phyloP scores from a whole-genome alignment of 2,888 invertebrate species.

The Prenolepis imparis region DNA sequence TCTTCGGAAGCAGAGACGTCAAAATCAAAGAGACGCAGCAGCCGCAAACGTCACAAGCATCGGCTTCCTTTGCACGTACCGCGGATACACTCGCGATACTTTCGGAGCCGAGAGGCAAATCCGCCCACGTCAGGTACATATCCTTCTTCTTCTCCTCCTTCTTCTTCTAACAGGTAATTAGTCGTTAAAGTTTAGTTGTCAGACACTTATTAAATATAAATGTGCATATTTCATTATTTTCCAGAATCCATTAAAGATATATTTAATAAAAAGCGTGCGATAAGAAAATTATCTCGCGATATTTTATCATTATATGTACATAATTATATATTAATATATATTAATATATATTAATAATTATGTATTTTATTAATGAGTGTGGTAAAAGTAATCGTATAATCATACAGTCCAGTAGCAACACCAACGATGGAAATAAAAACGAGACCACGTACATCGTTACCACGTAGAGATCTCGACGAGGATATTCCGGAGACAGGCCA shows the following conservation, averaged over 20 bases:
- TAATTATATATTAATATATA: not conserved
- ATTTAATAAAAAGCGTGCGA: not conserved
- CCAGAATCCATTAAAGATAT: not conserved
- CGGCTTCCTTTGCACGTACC: conserved; percentile 68
- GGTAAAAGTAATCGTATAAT: not conserved
- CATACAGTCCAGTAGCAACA: conserved; percentile 77
- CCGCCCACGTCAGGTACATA: conserved; percentile 77
- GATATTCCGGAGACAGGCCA: conserved; percentile 78
- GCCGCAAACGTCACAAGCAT: conserved; percentile 72
- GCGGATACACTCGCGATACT: conserved; percentile 73
- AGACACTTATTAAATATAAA: not conserved
- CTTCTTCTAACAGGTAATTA: conserved; percentile 21
- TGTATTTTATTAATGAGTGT: not conserved
- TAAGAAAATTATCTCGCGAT: not conserved
- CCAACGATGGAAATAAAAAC: conserved; percentile 73
- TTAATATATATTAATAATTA: not conserved
- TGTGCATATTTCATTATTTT: not conserved
- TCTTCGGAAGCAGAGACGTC: conserved; percentile 90
- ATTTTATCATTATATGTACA: conserved; percentile 15
- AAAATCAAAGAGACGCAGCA: conserved; percentile 85
- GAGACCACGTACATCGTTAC: conserved; percentile 78
- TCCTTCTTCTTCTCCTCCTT: conserved; percentile 25
- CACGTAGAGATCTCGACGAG: conserved; percentile 72
- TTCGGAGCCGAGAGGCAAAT: conserved; percentile 79
- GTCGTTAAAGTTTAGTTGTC: not conserved